Evolutionary conservation across 2,888 invertebrate genomes (phyloP).

Genomic region (Neoitamus cyanurus): DNA sequence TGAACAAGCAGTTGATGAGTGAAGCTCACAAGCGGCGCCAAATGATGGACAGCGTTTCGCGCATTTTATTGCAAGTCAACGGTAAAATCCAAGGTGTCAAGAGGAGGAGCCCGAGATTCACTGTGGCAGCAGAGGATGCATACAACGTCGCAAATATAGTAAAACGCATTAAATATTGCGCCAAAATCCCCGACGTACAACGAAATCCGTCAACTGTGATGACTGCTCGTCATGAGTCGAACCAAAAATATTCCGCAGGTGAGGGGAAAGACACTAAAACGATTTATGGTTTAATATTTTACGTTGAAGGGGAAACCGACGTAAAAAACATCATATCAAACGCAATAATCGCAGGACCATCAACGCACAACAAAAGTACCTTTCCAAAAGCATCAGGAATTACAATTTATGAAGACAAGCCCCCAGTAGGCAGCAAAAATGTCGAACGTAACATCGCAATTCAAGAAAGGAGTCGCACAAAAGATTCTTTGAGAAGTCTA

Average conservation of each 20-base stretch:
- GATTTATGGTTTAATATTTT: not conserved
- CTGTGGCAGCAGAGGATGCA: not conserved
- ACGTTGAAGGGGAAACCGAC: not conserved
- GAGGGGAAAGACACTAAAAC: not conserved
- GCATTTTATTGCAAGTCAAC: not conserved
- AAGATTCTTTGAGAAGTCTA: not conserved
- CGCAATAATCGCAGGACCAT: not conserved
- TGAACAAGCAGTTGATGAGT: not conserved
- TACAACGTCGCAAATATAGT: not conserved
- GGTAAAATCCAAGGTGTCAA: not conserved
- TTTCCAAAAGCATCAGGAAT: not conserved
- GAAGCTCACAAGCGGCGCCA: not conserved
- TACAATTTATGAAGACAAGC: constrained; percentile 21
- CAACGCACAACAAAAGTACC: not conserved
- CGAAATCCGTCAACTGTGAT: not conserved
- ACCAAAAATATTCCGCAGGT: not conserved
- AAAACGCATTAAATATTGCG: not conserved
- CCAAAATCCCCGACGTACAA: not conserved
- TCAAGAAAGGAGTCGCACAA: not conserved
- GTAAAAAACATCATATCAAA: not conserved
- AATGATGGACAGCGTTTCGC: not conserved
- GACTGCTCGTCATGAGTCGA: not conserved
- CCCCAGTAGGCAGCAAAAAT: not conserved
- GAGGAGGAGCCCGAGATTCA: not conserved
- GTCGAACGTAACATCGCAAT: not conserved